Percentiles rank a stretch among this genome's conserved stretches.
phyloP scores from a whole-genome alignment of 1,140 invertebrate species.

The Pseudomyrmex pallidus region DNA sequence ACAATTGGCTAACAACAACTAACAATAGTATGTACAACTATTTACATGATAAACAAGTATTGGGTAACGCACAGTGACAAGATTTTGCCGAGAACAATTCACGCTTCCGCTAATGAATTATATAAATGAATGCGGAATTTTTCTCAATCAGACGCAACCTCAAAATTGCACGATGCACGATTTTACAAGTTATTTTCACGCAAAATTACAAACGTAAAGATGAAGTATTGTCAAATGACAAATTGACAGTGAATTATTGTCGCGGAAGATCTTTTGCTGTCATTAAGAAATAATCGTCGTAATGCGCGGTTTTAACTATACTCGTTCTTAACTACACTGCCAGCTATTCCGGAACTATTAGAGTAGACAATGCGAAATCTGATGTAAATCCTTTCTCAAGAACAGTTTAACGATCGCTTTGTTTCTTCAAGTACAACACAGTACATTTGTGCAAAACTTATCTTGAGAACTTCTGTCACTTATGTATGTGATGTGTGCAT shows the following conservation, averaged over 20 bases:
- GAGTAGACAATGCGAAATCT: constrained; percentile 63
- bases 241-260: too few relatives aligned
- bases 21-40: not conserved
- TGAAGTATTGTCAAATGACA: not conserved
- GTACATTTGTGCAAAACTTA: not conserved
- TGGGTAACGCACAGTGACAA: constrained; percentile 6
- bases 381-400: constrained; percentile 71
- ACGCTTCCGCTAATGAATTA: not conserved
- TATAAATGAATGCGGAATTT: not conserved
- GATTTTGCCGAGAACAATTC: not conserved
- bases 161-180: constrained; percentile 22
- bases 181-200: not conserved
- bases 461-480: constrained; percentile 18
- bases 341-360: constrained; percentile 12
- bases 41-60: not conserved
- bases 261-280: not conserved
- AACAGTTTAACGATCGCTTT: constrained; percentile 5
- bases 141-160: not conserved
- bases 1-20: too few relatives aligned
- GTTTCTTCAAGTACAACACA: not conserved
- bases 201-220: not conserved
- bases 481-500: not conserved
- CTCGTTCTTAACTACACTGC: constrained; percentile 11
- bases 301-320: not conserved
- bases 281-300: not conserved